These are phyloP conservation scores for Nymphalis io DNA, from an alignment of 1,140 invertebrate species.

Conservation along the genomic window DNA sequence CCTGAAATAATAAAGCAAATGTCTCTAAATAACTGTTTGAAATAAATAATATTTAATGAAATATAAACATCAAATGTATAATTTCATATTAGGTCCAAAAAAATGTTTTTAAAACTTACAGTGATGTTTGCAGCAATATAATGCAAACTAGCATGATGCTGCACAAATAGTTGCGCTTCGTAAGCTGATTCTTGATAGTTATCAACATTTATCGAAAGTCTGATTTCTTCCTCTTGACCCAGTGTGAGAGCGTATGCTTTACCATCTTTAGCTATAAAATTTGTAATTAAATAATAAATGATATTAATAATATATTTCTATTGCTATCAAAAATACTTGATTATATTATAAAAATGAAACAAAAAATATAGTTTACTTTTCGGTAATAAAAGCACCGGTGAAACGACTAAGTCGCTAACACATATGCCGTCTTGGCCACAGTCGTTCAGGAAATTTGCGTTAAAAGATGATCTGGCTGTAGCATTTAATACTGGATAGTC, in stretches of 20 bases:
- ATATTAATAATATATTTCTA: background rate
- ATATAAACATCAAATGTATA: too few species aligned
- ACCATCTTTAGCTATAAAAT: conserved; percentile 62
- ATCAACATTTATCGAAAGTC: conserved; percentile 87
- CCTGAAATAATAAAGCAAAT: conserved; percentile 61
- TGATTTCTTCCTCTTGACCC: conserved; percentile 88
- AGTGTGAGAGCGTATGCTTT: conserved; percentile 83
- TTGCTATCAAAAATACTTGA: background rate
- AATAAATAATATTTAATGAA: too few species aligned
- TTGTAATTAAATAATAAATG: background rate
- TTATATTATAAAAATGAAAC: background rate
- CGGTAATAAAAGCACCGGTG: conserved; percentile 84
- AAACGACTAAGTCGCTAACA: conserved; percentile 90
- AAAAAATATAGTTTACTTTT: conserved; percentile 52
- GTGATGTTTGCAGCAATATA: conserved; percentile 86
- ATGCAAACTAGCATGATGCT: conserved; percentile 88
- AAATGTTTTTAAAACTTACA: conserved; percentile 46
- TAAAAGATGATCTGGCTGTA: conserved; percentile 90
- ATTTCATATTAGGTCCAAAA: too few species aligned
- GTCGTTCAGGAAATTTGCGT: conserved; percentile 95
- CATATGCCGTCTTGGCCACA: conserved; percentile 95
- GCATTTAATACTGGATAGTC: conserved; percentile 94
- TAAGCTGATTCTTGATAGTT: conserved; percentile 95
- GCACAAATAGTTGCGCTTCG: conserved; percentile 91
- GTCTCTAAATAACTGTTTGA: background rate